Base-by-base conservation (phyloP, 64 coral and sea anemone species). In the Actinia equina region DNA sequence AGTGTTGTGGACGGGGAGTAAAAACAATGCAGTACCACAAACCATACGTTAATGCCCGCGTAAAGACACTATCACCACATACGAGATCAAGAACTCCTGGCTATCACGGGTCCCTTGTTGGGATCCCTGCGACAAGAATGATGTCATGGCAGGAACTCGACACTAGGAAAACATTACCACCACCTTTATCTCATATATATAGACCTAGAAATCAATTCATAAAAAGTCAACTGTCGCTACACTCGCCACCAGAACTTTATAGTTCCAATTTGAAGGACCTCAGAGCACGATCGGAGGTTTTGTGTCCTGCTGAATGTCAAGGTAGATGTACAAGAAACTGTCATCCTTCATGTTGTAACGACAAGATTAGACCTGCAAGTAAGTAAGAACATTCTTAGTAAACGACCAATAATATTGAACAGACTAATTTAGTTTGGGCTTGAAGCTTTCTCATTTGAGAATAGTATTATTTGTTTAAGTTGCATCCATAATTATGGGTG, bases 231-330 rank as follows among this genome's bases (percentile, higher is more conserved):
- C 25, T 74, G 6, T 11, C 25, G 26, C 25, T 30, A 41, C 69
- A 25, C 25, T 25, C 27, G 3, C n/a, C 22, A 74, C 25, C 26
- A 13, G 69, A 5, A 7, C 25, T 69, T 69, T 69, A 69, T 69
- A 8, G 41, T 74, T 81, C 78, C 8, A 4, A 81, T 23, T 17
- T 18, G 11, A 81, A 23, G 18, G 44, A 81, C 20, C 44, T 81
- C 6, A 81, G 78, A 49, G 11, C 78, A 23, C 7, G 78, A 51
- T 81, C 78, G 5, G 49, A 81, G 22, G 78, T 81, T 25, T 81
- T 52, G 45, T 81, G 78, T n/a, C 78, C 78, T 14, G 12, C 78
- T 22, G 78, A 52, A 81, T 81, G 78, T 37, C 19, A 81, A n/a
- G n/a, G 8, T 7, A 44, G 78, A 81, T 81, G 78, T 52, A 81